Conservation (phyloP, 2,888 invertebrate genomes). For the Nesidiocoris tenuis region DNA sequence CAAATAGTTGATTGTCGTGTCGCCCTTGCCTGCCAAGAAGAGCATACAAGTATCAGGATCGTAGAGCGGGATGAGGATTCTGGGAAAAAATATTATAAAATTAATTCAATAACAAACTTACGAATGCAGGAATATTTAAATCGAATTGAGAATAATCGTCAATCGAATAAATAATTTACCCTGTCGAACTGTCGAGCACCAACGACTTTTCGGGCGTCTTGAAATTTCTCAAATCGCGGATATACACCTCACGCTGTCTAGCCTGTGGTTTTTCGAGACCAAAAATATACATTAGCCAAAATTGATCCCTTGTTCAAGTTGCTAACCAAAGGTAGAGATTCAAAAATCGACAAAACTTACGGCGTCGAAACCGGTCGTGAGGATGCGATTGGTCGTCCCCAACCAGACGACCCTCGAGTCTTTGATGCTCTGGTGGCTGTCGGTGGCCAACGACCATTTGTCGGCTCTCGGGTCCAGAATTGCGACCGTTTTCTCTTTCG, state of each 20-base stretch:
- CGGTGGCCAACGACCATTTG: constrained; percentile 54
- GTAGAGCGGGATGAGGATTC: constrained; percentile 85
- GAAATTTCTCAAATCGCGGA: constrained; percentile 83
- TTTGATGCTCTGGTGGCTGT: constrained; percentile 86
- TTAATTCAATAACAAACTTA: not conserved
- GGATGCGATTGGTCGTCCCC: constrained; percentile 76
- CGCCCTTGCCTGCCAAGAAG: constrained; percentile 92
- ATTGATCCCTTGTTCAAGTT: too few species aligned
- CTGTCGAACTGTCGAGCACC: constrained; percentile 82
- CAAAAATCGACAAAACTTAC: constrained; percentile 53
- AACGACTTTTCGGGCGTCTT: constrained; percentile 73
- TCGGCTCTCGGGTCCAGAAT: constrained; percentile 77
- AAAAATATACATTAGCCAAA: too few species aligned
- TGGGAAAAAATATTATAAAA: constrained; percentile 51
- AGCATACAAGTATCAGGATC: constrained; percentile 94
- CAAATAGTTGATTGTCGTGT: constrained; percentile 85
- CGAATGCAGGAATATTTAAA: not conserved
- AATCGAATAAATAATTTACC: constrained; percentile 56
- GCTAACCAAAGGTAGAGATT: too few species aligned
- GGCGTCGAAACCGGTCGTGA: constrained; percentile 88
- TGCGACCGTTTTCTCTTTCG: constrained; percentile 87
- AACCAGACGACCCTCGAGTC: constrained; percentile 91
- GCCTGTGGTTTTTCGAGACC: too few species aligned
- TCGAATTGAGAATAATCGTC: not conserved
- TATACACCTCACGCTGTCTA: constrained; percentile 81